Evolutionary conservation across 2,113 vertebrate species (phyloP).

Genomic region (Tor tambroides): DNA sequence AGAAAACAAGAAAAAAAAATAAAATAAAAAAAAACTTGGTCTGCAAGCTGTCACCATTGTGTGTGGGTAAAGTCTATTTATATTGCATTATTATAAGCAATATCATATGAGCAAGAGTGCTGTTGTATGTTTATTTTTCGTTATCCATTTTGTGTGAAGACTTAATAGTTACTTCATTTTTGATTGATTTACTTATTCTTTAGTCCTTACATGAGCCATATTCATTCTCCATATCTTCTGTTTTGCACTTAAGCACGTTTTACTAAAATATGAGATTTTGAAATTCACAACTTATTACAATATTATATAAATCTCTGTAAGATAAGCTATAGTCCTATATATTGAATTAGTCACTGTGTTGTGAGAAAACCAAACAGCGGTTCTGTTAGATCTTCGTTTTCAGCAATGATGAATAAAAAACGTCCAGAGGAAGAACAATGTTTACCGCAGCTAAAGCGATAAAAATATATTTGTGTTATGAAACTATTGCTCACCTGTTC

Average conservation of each 20-base stretch:
- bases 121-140: no score
- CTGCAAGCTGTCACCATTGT: neutral
- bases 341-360: neutral
- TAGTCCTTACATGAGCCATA: no score
- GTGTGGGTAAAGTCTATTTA: neutral
- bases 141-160: no score
- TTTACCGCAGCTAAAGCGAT: neutral
- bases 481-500: conserved; percentile 15
- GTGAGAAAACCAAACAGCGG: neutral
- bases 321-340: neutral
- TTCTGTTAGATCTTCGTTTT: neutral
- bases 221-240: no score
- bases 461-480: conserved; percentile 9
- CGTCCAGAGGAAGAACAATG: conserved; percentile 2
- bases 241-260: neutral
- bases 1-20: neutral
- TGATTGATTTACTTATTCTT: no score
- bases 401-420: neutral
- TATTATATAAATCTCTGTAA: neutral
- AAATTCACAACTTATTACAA: neutral
- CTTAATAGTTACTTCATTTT: no score
- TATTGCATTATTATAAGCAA: neutral
- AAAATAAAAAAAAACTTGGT: neutral
- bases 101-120: neutral
- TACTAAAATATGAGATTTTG: neutral